Evolutionary conservation across 2,888 invertebrate species (phyloP), one percentile per base, ranked within the genome.

Genomic region (Hedya salicella): DNA sequence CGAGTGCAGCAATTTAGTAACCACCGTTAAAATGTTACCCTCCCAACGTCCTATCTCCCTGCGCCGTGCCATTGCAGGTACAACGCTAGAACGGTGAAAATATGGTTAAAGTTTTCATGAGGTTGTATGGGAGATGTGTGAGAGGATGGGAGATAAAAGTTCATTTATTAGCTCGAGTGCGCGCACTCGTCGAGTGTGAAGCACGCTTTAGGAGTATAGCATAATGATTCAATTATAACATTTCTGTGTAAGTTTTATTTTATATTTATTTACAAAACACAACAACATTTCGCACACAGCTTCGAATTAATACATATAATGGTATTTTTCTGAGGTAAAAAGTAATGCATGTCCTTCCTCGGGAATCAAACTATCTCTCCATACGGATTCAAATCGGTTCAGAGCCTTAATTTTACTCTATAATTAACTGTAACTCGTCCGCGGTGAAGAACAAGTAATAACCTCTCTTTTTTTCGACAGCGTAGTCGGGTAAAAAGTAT

Each of bases 1-100:
- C 44, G 42, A 56, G 56, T 54, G 54, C 56, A 56, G 42, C 44
- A 56, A 56, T 56, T 56, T 56, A 56, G 30, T 44, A 30, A 44
- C 56, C 44, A 17, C 44, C 56, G 56, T 17, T 56, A 56, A 44
- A 54, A 30, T 54, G 54, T 42, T 17, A 56, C 42, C 30, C 13
- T 44, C 13, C 8, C 25, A 30, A 56, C 30, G 30, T 32, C 56
- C 16, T 44, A 56, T 56, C 56, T 30, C 16, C 13, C 17, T 5
- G 3, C 17, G 13, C 56, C 6, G 13, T 11, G 2, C 6, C 40
- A 42, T 6, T 54, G 2, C 5, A 54, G 19, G 25, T 16, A 9
- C 14, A 14, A 54, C 54, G n/a, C 25, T 42, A 54, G 2, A 1
- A 3, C 4, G 8, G 1, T 5, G 21, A 17, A 2, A 14, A 42